phyloP scores from a whole-genome alignment of 2,888 invertebrate genomes.

The Agrotis ipsilon region DNA sequence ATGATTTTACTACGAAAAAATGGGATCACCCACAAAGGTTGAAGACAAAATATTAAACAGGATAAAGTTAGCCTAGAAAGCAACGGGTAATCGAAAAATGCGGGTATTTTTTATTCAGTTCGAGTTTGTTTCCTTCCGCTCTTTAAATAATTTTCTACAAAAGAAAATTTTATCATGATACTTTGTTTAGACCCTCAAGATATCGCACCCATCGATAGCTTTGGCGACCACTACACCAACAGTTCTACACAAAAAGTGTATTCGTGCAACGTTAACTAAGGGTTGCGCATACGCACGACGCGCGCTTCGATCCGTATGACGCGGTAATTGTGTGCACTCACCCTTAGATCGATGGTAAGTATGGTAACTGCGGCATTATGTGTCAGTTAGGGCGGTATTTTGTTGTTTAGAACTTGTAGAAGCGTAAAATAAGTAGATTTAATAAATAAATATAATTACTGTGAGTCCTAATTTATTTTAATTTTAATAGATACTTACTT shows the following conservation, averaged over 20 bases:
- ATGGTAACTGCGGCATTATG: slow-evolving; percentile 42
- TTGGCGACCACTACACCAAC: not conserved
- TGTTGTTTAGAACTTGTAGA: slow-evolving; percentile 17
- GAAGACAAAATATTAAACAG: no score
- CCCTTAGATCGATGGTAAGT: slow-evolving; percentile 56
- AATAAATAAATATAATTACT: no score
- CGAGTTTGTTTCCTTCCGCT: no score
- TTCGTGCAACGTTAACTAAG: slow-evolving; percentile 41
- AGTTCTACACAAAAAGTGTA: slow-evolving; percentile 18
- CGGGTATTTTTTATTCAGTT: no score
- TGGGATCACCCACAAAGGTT: no score
- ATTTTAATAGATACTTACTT: no score
- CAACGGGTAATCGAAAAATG: no score
- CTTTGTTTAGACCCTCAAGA: not conserved
- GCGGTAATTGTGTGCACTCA: slow-evolving; percentile 78
- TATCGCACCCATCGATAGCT: not conserved
- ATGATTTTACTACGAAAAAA: no score
- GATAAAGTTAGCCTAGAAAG: no score
- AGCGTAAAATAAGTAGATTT: not conserved
- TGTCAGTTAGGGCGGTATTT: slow-evolving; percentile 26
- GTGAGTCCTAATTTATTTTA: no score
- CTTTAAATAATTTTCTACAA: no score
- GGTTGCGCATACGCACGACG: slow-evolving; percentile 73
- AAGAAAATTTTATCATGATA: no score
- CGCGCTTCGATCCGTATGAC: slow-evolving; percentile 72